Evolutionary conservation across 1,140 invertebrate genomes (phyloP).

Genomic region (Cotesia glomerata): DNA sequence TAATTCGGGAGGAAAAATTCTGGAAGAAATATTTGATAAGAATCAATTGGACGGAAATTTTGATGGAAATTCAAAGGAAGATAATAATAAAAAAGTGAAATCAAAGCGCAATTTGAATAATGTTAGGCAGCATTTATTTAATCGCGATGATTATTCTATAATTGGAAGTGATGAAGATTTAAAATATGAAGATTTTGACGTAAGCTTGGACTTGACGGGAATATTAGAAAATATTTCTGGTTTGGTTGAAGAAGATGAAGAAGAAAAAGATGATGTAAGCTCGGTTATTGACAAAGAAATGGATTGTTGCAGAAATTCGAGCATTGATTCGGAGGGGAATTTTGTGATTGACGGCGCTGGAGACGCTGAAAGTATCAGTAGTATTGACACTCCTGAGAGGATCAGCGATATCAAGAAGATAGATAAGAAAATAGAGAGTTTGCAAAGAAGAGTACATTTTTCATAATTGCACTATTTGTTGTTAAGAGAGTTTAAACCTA

Average conservation of each 20-base stretch:
- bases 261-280: neutral
- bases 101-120: slow-evolving; percentile 43
- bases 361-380: slow-evolving; percentile 37
- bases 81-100: slow-evolving; percentile 32
- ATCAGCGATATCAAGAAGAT: slow-evolving; percentile 35
- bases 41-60: slow-evolving; percentile 36
- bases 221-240: slow-evolving; percentile 30
- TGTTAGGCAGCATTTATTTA: slow-evolving; percentile 59
- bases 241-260: neutral
- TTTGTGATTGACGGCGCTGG: slow-evolving; percentile 42
- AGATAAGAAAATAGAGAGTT: slow-evolving; percentile 37
- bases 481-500: too few species aligned
- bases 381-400: slow-evolving; percentile 37
- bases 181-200: slow-evolving; percentile 43
- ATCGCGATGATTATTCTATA: slow-evolving; percentile 51
- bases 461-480: too few species aligned
- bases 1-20: too few species aligned
- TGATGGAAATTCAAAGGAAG: slow-evolving; percentile 15
- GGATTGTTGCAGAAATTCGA: neutral
- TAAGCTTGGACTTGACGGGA: slow-evolving; percentile 55
- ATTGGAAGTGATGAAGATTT: neutral
- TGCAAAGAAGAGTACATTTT: slow-evolving; percentile 17
- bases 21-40: slow-evolving; percentile 29
- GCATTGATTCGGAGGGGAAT: slow-evolving; percentile 12
- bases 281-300: slow-evolving; percentile 1